Conservation (phyloP, 2,888 invertebrate species). For the Diarsia dahlii region DNA sequence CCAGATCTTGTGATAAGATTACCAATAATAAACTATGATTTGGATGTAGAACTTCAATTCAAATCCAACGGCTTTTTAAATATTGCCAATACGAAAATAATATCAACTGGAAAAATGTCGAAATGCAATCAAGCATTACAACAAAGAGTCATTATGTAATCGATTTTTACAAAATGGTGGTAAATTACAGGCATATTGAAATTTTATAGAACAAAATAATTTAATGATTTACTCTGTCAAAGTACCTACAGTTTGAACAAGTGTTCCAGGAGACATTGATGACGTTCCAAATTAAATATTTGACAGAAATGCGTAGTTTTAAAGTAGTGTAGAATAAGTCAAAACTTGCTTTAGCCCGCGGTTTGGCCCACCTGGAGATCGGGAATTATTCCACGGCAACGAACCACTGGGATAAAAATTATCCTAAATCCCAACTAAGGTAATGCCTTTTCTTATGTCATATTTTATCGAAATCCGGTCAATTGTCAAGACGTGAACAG, state of each 20-base stretch:
- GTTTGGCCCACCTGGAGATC: background rate
- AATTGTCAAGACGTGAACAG: background rate
- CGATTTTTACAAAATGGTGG: slow-evolving; percentile 31
- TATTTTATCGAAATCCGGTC: background rate
- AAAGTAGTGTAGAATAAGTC: slow-evolving; percentile 1
- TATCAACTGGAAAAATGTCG: background rate
- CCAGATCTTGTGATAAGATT: background rate
- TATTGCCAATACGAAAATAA: background rate
- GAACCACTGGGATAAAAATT: background rate
- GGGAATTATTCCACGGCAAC: background rate
- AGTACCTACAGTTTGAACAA: slow-evolving; percentile 67
- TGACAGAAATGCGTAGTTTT: slow-evolving; percentile 13
- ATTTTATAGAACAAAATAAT: slow-evolving; percentile 70
- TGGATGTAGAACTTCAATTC: background rate
- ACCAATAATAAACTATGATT: no score
- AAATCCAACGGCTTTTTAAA: background rate
- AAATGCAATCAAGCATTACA: slow-evolving; percentile 27
- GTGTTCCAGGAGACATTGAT: slow-evolving; percentile 62
- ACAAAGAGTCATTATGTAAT: slow-evolving; percentile 30
- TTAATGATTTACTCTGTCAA: slow-evolving; percentile 77
- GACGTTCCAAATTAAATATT: slow-evolving; percentile 54
- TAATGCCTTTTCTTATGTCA: background rate
- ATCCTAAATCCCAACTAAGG: background rate
- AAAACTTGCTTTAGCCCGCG: slow-evolving; percentile 5
- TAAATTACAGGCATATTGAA: slow-evolving; percentile 45